A percentile compares a stretch with the other conserved stretches of the same genome.
Evolutionary conservation across 2,888 invertebrate species (phyloP).

Genomic region (Diloba caeruleocephala): DNA sequence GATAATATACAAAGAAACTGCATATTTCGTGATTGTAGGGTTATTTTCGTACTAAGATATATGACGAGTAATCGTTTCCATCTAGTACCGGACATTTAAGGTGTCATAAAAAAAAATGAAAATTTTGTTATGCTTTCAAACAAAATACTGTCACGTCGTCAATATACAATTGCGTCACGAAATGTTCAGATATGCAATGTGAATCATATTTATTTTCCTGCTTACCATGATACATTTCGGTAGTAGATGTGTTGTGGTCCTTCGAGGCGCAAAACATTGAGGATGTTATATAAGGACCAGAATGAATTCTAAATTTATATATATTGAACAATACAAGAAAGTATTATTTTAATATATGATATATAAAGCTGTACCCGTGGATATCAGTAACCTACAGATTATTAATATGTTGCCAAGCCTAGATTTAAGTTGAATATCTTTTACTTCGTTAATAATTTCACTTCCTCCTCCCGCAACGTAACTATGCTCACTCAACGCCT

Average conservation of each 20-base stretch:
- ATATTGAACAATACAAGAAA: too few species aligned
- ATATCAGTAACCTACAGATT: too few species aligned
- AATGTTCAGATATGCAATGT: neutral
- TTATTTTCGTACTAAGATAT: slow-evolving; percentile 1
- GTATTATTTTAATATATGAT: too few species aligned
- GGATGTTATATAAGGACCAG: neutral
- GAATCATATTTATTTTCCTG: slow-evolving; percentile 14
- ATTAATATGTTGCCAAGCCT: too few species aligned
- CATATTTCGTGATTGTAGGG: neutral
- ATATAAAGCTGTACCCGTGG: too few species aligned
- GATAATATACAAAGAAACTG: slow-evolving; percentile 21
- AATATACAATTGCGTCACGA: neutral
- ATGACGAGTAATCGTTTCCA: slow-evolving; percentile 13
- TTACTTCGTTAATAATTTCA: too few species aligned
- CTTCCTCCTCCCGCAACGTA: too few species aligned
- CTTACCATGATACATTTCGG: neutral
- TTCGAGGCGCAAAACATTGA: neutral
- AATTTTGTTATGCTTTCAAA: too few species aligned
- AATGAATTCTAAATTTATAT: neutral
- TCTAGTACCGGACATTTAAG: slow-evolving; percentile 3
- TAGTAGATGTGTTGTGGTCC: neutral
- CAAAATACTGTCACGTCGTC: slow-evolving; percentile 12
- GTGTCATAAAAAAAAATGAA: too few species aligned
- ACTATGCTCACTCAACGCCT: too few species aligned
- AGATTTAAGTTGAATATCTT: too few species aligned